Conservation (phyloP, 1,140 invertebrate genomes). For the Cyclina sinensis region DNA sequence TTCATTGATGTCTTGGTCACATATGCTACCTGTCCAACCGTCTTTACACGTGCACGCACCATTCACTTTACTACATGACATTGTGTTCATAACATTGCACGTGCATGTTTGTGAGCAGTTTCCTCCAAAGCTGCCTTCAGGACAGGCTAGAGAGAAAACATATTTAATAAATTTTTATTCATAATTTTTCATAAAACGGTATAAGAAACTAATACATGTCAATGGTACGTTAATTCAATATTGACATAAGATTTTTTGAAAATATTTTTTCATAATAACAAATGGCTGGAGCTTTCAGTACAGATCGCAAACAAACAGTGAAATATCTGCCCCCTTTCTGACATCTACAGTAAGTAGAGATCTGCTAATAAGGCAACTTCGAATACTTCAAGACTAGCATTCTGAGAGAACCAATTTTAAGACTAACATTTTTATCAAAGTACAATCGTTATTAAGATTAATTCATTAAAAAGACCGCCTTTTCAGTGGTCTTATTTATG, state of each 20-base stretch:
- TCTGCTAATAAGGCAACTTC: too few species aligned
- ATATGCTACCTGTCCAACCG: constrained; percentile 35
- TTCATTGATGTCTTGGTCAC: constrained; percentile 66
- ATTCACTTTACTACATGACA: constrained; percentile 40
- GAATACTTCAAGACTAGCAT: too few species aligned
- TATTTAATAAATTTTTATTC: not conserved
- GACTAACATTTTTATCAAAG: too few species aligned
- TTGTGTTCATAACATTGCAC: not conserved
- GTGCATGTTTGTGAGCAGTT: constrained; percentile 26
- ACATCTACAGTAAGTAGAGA: too few species aligned
- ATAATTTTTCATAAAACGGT: not conserved
- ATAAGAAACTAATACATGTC: not conserved
- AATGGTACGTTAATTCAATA: not conserved
- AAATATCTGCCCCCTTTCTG: too few species aligned
- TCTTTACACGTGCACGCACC: constrained; percentile 55
- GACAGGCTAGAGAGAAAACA: constrained; percentile 37
- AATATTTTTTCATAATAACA: too few species aligned
- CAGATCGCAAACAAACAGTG: too few species aligned
- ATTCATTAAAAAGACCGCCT: too few species aligned
- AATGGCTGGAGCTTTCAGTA: too few species aligned
- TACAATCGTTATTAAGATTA: too few species aligned
- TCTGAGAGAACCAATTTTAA: too few species aligned
- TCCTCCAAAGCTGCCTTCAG: constrained; percentile 21
- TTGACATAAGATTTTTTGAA: not conserved
- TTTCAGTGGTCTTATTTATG: too few species aligned